phyloP scores from a whole-genome alignment of 2,797 vertebrate species.

The Alauda arvensis region DNA sequence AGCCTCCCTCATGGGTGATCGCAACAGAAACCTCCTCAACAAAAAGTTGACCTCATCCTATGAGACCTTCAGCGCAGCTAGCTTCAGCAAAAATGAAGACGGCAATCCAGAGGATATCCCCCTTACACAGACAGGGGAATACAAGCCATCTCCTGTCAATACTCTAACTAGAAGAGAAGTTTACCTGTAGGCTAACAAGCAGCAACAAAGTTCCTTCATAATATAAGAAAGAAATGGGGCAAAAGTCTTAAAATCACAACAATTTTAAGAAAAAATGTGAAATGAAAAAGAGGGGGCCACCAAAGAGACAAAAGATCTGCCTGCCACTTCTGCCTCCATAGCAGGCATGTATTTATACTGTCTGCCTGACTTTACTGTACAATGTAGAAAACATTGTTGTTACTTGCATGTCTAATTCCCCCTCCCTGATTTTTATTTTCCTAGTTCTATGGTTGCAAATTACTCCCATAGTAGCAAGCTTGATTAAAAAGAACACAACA shows the following conservation, averaged over 20 bases:
- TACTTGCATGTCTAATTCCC: conserved; percentile 88
- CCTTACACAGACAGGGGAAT: conserved; percentile 93
- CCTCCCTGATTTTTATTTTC: conserved; percentile 72
- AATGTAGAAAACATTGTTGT: conserved; percentile 87
- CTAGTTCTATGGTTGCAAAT: conserved; percentile 73
- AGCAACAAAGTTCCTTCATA: conserved; percentile 62
- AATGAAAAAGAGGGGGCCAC: conserved; percentile 75
- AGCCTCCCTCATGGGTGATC: conserved; percentile 92
- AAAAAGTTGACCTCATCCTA: conserved; percentile 97
- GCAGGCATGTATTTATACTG: conserved; percentile 81
- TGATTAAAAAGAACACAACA: conserved; percentile 68
- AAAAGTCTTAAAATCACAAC: conserved; percentile 66
- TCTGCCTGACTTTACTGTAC: conserved; percentile 88
- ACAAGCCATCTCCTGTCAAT: conserved; percentile 94
- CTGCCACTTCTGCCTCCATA: conserved; percentile 82
- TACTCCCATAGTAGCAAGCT: conserved; percentile 69
- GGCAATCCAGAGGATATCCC: conserved; percentile 93
- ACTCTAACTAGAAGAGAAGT: conserved; percentile 97
- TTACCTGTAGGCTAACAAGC: conserved; percentile 87
- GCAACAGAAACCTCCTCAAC: conserved; percentile 97
- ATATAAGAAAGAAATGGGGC: conserved; percentile 61
- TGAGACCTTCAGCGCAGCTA: conserved; percentile 89
- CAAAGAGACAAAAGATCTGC: conserved; percentile 81
- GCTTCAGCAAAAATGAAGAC: conserved; percentile 89
- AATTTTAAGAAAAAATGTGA: conserved; percentile 48